phyloP scores from a whole-genome alignment of 1,140 invertebrate species.

The Hylaeus volcanicus region DNA sequence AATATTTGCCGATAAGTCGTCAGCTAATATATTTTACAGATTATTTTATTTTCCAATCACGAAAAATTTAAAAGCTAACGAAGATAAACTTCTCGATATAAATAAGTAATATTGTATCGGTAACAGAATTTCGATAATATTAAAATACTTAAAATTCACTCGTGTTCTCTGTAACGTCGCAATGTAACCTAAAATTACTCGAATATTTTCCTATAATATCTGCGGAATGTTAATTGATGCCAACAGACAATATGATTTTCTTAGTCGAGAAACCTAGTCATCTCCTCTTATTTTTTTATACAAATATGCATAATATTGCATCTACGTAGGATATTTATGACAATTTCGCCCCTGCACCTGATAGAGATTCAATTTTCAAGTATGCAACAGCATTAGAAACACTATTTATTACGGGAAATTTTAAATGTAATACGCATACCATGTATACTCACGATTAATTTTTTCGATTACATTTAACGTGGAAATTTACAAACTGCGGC shows the following conservation, averaged over 20 bases:
- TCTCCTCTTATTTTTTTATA: neutral
- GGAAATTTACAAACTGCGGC: neutral
- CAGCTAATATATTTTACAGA: no score
- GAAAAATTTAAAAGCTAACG: no score
- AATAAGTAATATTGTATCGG: no score
- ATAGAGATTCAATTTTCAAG: neutral
- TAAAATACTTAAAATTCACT: neutral
- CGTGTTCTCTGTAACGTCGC: neutral
- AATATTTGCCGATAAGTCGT: no score
- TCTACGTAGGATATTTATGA: no score
- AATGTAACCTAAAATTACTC: neutral
- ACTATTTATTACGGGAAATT: neutral
- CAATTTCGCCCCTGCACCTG: no score
- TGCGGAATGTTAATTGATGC: neutral
- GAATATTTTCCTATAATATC: neutral
- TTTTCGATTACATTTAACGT: no score
- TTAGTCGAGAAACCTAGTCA: neutral
- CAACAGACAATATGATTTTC: neutral
- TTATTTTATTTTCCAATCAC: no score
- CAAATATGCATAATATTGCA: neutral
- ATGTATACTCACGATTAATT: no score
- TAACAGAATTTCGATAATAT: no score
- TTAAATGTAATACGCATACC: neutral
- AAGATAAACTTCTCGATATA: no score
- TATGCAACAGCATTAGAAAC: neutral